Evolutionary conservation across 2,797 vertebrate species (phyloP).

Genomic region (Ambastaia sidthimunki): DNA sequence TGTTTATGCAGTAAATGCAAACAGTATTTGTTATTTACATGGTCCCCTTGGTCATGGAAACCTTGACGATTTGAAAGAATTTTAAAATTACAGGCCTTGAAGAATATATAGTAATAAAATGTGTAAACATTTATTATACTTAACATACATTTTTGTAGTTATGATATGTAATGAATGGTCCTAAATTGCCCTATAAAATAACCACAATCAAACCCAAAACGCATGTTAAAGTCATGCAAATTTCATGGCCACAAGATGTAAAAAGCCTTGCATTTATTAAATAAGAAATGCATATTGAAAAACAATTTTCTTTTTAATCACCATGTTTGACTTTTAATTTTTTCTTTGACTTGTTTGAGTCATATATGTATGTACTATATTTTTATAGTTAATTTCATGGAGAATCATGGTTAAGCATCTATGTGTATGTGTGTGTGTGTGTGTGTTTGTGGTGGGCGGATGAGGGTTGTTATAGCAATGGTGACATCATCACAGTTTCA

Average conservation of each 20-base stretch:
- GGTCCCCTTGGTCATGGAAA: not conserved
- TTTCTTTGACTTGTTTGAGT: no score
- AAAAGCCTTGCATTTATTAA: not conserved
- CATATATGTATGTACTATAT: not conserved
- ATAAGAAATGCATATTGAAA: not conserved
- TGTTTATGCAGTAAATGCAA: not conserved
- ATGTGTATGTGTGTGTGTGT: not conserved
- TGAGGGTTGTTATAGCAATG: conserved; percentile 64
- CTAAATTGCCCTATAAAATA: no score
- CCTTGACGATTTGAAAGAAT: not conserved
- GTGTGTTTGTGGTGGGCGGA: conserved; percentile 45
- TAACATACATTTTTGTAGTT: no score
- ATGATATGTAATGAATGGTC: no score
- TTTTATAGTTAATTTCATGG: not conserved
- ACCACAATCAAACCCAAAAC: no score
- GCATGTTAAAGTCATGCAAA: no score
- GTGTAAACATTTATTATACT: not conserved
- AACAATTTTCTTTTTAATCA: not conserved
- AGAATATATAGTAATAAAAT: not conserved
- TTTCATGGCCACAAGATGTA: not conserved
- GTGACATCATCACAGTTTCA: conserved; percentile 68
- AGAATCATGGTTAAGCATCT: not conserved
- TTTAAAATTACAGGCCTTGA: not conserved
- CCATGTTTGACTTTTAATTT: not conserved
- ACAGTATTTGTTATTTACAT: not conserved